These are phyloP conservation scores for Enteromius trimaculatus DNA, from an alignment of 2,797 vertebrate species.

Conservation along the genomic window DNA sequence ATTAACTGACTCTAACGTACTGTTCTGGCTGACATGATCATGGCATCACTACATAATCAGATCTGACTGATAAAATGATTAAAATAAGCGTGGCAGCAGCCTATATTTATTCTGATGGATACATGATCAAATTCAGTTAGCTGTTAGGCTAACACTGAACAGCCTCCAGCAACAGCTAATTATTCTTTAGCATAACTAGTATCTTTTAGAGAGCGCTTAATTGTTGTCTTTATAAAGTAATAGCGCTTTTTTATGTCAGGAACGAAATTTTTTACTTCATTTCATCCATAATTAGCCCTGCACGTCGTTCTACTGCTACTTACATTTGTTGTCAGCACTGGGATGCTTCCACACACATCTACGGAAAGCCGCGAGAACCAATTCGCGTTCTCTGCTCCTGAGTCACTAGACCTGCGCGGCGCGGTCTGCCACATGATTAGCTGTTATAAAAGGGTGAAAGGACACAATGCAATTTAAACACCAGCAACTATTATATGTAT, in stretches of 20 bases:
- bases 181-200: neutral
- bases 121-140: slow-evolving; percentile 31
- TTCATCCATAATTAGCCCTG: slow-evolving; percentile 3
- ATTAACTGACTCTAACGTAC: neutral
- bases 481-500: neutral
- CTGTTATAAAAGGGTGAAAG: neutral
- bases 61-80: neutral
- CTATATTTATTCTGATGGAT: slow-evolving; percentile 16
- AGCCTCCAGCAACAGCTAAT: slow-evolving; percentile 16
- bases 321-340: slow-evolving; percentile 47
- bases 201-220: neutral
- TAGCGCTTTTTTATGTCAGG: neutral
- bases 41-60: neutral
- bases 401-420: neutral
- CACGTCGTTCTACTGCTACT: slow-evolving; percentile 40
- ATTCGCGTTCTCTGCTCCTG: neutral
- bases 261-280: neutral
- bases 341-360: slow-evolving; percentile 41
- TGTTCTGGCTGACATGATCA: neutral
- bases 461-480: neutral
- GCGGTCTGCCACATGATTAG: neutral
- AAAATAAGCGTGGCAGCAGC: neutral
- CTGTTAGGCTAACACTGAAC: slow-evolving; percentile 39
- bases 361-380: slow-evolving; percentile 43
- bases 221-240: neutral